These are phyloP conservation scores for Mareca penelope DNA, from an alignment of 2,797 vertebrate genomes.

Conservation along the genomic window DNA sequence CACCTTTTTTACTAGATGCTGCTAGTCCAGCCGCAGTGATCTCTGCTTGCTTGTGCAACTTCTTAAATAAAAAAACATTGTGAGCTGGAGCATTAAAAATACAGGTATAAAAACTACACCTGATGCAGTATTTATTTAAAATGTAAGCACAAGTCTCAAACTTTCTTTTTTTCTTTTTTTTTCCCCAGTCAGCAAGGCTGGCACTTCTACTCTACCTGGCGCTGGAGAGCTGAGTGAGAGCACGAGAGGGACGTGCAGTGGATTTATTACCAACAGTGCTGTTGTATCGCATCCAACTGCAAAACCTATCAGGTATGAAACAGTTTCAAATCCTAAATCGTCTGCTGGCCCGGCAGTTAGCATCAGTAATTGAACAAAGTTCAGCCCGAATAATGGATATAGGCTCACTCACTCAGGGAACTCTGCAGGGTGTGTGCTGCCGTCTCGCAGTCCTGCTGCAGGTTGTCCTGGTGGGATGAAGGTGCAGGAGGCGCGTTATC, in stretches of 20 bases:
- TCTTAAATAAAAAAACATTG: not conserved
- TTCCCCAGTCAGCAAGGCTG: not conserved
- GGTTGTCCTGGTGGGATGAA: not conserved
- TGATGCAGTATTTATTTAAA: not conserved
- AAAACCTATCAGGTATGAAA: not conserved
- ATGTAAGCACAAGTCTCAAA: not conserved
- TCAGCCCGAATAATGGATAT: not conserved
- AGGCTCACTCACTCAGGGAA: not conserved
- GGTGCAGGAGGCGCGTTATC: fast-evolving
- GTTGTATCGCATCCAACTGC: not conserved
- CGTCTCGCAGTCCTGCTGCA: fast-evolving
- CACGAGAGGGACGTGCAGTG: not conserved
- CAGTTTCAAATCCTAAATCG: not conserved
- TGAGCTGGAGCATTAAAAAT: not conserved
- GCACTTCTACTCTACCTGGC: not conserved
- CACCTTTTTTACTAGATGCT: not conserved
- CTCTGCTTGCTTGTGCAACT: not conserved
- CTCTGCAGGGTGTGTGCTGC: not conserved
- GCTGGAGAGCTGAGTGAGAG: not conserved
- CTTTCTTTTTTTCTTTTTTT: not conserved
- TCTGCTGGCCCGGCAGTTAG: not conserved
- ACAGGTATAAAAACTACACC: not conserved
- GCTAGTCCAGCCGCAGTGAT: not conserved
- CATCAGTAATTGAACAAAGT: not conserved
- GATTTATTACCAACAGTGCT: not conserved